Base-by-base conservation (phyloP, 2,888 invertebrate species). In the Diarsia rubi region DNA sequence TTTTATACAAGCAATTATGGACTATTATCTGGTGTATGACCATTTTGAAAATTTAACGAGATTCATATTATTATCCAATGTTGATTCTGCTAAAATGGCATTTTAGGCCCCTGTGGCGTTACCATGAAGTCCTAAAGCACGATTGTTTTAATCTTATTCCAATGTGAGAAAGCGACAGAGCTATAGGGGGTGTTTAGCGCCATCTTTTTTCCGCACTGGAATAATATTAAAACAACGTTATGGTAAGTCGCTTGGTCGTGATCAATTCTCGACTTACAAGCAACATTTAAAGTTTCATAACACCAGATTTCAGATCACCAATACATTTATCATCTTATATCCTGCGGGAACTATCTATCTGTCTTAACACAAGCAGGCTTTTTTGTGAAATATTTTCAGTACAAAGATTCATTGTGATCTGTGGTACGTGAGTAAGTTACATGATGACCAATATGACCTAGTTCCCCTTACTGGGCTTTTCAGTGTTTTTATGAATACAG, bases 361-460 rank as follows among this genome's bases (percentile, higher is more conserved):
- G 42, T 42, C 67, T 63, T n/a, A 54, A 45, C 42, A 67, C 31
- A 67, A 69, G 49, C 31, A 27, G 31, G 54, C 11, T 52, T 72
- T 70, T 70, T 63, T 82, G 64, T 67, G 24, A 70, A 54, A 82
- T 67, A 64, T 64, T 62, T 82, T 65, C 54, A 71, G 64, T 68
- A 68, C 19, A 68, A 70, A 70, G 78, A 70, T 82, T 67, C 47
- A 82, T 78, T 64, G 78, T 49, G 70, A 70, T 70, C 67, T 70
- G 47, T 63, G 12, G 63, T 19, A 82, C 82, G 82, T 77, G 79
- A 67, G 63, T 12, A 27, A 42, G 63, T 44, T 78, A 45, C 37
- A 62, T 14, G 64, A 68, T 82, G 64, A n/a, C 71, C 67, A 65
- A n/a, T 49, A 49, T 68, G 78, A 71, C 72, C 83, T 72, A 69